A percentile compares a stretch with the other conserved stretches of the same genome.
Evolutionary conservation across 1,140 invertebrate species (phyloP).

Genomic region (Alviniconcha marisindica): DNA sequence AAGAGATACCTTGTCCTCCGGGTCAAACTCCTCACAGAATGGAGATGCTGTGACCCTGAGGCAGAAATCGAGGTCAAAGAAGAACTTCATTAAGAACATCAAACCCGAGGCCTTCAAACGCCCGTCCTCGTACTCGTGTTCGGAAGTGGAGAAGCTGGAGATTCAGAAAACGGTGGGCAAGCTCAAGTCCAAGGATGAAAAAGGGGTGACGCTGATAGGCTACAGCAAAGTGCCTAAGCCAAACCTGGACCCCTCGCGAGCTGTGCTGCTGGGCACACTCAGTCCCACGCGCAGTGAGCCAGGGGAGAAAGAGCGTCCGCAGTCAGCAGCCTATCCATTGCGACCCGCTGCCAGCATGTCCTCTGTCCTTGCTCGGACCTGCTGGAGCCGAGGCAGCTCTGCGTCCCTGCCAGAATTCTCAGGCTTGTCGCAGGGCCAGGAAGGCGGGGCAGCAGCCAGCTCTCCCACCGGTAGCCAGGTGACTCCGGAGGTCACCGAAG

Average conservation of each 20-base stretch:
- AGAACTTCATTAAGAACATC: slow-evolving; percentile 73
- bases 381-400: slow-evolving; percentile 67
- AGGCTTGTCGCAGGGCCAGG: slow-evolving; percentile 17
- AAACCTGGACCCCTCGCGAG: slow-evolving; percentile 51
- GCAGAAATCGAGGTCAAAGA: slow-evolving; percentile 42
- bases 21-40: slow-evolving; percentile 33
- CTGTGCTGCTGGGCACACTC: slow-evolving; percentile 74
- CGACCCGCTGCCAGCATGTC: slow-evolving; percentile 59
- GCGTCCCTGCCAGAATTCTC: slow-evolving; percentile 66
- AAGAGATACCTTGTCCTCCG: slow-evolving; percentile 10
- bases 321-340: neutral
- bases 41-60: slow-evolving; percentile 30
- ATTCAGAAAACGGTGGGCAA: slow-evolving; percentile 21
- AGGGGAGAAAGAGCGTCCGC: neutral
- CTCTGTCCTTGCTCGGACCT: slow-evolving; percentile 58
- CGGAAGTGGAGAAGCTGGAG: slow-evolving; percentile 57
- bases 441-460: neutral
- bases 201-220: slow-evolving; percentile 61
- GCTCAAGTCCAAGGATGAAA: slow-evolving; percentile 18
- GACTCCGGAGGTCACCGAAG: neutral
- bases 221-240: slow-evolving; percentile 72
- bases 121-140: slow-evolving; percentile 70
- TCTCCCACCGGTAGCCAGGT: neutral
- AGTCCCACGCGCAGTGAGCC: slow-evolving; percentile 51
- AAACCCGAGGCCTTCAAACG: slow-evolving; percentile 71